Evolutionary conservation across 2,113 vertebrate genomes (phyloP).

Genomic region (Psephotus haematonotus): DNA sequence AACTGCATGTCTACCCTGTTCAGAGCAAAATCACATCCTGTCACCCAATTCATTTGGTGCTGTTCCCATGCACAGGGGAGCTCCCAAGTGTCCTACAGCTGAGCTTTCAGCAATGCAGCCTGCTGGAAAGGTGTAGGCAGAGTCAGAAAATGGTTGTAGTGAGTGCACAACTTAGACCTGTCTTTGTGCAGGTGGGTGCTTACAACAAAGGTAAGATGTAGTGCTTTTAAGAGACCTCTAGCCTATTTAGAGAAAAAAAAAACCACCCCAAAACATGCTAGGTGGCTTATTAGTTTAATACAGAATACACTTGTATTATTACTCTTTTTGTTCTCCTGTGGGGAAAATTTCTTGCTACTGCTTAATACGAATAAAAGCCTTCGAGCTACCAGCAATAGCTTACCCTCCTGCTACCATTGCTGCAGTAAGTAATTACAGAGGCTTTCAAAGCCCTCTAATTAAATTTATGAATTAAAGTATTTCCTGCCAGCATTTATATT

Average conservation of each 20-base stretch:
- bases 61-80: rapidly evolving
- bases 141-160: neutral
- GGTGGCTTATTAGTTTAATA: neutral
- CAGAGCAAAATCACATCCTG: neutral
- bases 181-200: neutral
- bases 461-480: constrained; percentile 5
- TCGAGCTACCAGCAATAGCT: neutral
- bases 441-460: constrained; percentile 25
- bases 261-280: neutral
- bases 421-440: constrained; percentile 18
- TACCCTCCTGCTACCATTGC: neutral
- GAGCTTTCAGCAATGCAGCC: neutral
- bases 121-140: neutral
- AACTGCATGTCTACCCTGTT: neutral
- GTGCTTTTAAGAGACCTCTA: neutral
- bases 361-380: neutral
- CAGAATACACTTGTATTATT: neutral
- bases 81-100: neutral
- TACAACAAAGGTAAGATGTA: neutral
- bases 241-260: neutral
- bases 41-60: neutral
- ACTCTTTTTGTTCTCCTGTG: neutral
- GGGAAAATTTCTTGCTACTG: neutral
- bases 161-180: neutral
- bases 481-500: constrained; percentile 14